Conservation (phyloP, 2,888 invertebrate genomes). For the Andrena dorsata region DNA sequence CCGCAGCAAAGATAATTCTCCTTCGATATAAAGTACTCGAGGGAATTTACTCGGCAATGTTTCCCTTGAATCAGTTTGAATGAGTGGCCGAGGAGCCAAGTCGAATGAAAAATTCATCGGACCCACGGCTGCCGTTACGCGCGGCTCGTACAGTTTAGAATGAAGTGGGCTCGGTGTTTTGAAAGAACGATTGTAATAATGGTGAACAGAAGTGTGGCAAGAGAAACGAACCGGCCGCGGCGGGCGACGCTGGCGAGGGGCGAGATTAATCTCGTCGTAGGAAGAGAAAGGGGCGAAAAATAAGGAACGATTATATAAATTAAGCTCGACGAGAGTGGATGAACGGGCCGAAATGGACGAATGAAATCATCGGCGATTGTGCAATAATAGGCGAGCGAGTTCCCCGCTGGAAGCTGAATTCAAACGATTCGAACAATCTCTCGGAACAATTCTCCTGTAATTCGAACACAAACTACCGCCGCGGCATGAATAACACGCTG, state of each 20-base stretch:
- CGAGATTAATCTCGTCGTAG: slow-evolving; percentile 52
- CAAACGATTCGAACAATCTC: slow-evolving; percentile 53
- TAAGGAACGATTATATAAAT: slow-evolving; percentile 73
- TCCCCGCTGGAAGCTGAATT: slow-evolving; percentile 57
- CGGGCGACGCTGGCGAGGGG: slow-evolving; percentile 5
- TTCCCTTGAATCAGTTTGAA: slow-evolving; percentile 9
- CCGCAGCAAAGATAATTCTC: too few relatives aligned
- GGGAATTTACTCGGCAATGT: background rate
- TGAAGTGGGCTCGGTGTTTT: slow-evolving; percentile 36
- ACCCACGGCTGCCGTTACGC: background rate
- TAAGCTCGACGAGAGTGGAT: slow-evolving; percentile 51
- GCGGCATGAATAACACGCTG: slow-evolving; percentile 18
- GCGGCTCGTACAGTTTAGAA: slow-evolving; percentile 21
- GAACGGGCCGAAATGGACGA: slow-evolving; percentile 51
- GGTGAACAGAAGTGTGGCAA: slow-evolving; percentile 33
- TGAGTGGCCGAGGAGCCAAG: background rate
- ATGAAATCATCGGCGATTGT: slow-evolving; percentile 61
- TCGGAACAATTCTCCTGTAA: slow-evolving; percentile 44
- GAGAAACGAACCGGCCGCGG: slow-evolving; percentile 37
- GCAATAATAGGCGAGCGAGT: slow-evolving; percentile 52
- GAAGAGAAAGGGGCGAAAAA: slow-evolving; percentile 51
- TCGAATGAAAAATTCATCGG: slow-evolving; percentile 37
- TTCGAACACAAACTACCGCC: slow-evolving; percentile 51
- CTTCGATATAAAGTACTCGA: too few relatives aligned
- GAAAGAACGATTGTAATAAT: slow-evolving; percentile 49